These are phyloP conservation scores for Clarias gariepinus DNA, from an alignment of 2,113 vertebrate species.

Conservation along the genomic window DNA sequence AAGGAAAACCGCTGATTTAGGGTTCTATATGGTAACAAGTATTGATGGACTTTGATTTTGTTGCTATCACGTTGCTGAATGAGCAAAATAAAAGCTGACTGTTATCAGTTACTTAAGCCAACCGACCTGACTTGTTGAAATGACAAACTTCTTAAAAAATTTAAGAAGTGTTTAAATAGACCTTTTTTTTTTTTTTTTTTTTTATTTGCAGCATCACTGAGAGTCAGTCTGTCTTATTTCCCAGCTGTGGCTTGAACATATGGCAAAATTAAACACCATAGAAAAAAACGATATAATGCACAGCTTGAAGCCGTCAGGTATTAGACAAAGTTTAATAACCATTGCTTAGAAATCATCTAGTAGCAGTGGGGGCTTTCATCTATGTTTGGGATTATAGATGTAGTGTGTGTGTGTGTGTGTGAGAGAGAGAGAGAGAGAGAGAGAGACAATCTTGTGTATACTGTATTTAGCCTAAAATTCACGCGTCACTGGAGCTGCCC, in stretches of 20 bases:
- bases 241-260: not conserved
- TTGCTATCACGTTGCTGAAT: not conserved
- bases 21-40: not conserved
- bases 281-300: not conserved
- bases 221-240: not conserved
- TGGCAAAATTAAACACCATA: not conserved
- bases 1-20: not conserved
- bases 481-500: not conserved
- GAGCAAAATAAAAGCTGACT: not conserved
- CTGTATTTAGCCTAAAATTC: slow-evolving; percentile 6
- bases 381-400: not conserved
- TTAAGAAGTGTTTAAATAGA: not conserved
- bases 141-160: not conserved
- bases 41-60: not conserved
- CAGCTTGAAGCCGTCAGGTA: not conserved
- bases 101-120: not conserved
- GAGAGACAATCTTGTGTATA: no score
- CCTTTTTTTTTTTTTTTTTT: not conserved
- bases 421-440: no score
- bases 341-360: not conserved
- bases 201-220: not conserved
- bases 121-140: not conserved
- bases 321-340: slow-evolving; percentile 1
- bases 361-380: not conserved
- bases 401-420: not conserved